Percentiles rank a stretch among this genome's conserved stretches.
Evolutionary conservation across 2,888 invertebrate species (phyloP).

Genomic region (Meteorus cinctellus): DNA sequence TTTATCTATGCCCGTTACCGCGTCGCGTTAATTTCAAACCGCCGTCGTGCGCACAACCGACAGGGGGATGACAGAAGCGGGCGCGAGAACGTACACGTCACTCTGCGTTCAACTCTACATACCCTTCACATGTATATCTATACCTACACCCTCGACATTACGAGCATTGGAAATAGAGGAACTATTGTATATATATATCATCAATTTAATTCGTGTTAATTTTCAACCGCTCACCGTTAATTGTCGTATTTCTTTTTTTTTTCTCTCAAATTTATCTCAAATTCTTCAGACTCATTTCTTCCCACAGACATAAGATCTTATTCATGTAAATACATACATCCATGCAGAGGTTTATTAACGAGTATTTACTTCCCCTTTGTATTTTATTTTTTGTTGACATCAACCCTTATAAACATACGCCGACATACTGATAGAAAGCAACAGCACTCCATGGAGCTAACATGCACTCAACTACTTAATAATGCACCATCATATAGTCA

Average conservation of each 20-base stretch:
- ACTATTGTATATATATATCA: conserved; percentile 4
- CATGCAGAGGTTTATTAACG: too few relatives aligned
- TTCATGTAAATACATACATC: too few relatives aligned
- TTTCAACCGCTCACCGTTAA: conserved; percentile 12
- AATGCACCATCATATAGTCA: conserved; percentile 66
- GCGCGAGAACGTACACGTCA: conserved; percentile 16
- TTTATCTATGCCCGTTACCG: conserved; percentile 28
- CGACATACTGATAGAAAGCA: conserved; percentile 61
- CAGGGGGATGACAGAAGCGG: conserved; percentile 18
- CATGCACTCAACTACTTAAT: conserved; percentile 70
- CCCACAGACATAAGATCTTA: too few relatives aligned
- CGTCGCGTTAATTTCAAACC: conserved; percentile 33
- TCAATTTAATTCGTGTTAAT: conserved; percentile 46
- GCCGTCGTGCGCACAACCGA: conserved; percentile 24
- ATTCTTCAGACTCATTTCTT: neutral
- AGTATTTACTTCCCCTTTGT: conserved; percentile 2
- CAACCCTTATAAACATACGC: conserved; percentile 27
- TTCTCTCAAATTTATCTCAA: neutral
- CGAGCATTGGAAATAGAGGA: too few relatives aligned
- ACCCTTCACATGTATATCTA: neutral
- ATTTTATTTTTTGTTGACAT: neutral
- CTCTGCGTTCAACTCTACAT: neutral
- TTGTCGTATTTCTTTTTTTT: conserved; percentile 26
- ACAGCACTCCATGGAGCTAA: conserved; percentile 65
- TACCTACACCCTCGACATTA: conserved; percentile 24